A percentile compares a stretch with the other conserved stretches of the same genome.
phyloP scores from a whole-genome alignment of 2,888 invertebrate genomes.

The Pachliopta kotzebuea region DNA sequence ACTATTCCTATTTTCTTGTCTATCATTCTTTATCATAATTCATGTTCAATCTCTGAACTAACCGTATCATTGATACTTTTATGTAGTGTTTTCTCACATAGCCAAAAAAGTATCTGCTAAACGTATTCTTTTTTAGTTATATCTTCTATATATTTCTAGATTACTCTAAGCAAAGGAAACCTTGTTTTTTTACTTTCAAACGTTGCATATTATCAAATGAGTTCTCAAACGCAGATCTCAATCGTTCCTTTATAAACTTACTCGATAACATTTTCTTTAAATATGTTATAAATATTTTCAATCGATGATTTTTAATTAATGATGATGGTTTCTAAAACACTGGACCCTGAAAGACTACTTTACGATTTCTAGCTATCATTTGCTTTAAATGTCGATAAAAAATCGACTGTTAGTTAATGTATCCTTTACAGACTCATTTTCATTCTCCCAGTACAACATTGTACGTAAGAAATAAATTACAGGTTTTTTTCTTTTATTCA shows the following conservation, averaged over 20 bases:
- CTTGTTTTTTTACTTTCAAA: not conserved
- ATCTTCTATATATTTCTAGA: not conserved
- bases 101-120: not conserved
- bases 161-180: not conserved
- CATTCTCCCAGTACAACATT: not conserved
- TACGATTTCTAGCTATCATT: not conserved
- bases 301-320: no score
- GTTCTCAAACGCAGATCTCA: not conserved
- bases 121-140: not conserved
- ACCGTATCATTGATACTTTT: not conserved
- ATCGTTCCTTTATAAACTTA: no score
- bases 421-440: not conserved
- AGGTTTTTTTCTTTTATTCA: slow-evolving; percentile 9
- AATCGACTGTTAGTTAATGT: not conserved
- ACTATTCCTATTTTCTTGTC: not conserved
- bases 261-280: no score
- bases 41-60: not conserved
- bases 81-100: no score
- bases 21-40: not conserved
- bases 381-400: not conserved
- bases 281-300: no score
- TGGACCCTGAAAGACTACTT: not conserved
- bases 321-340: no score
- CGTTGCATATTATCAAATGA: not conserved
- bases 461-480: slow-evolving; percentile 1